Evolutionary conservation across 1,140 invertebrate species (phyloP).

Genomic region (Caerostris extrusa): DNA sequence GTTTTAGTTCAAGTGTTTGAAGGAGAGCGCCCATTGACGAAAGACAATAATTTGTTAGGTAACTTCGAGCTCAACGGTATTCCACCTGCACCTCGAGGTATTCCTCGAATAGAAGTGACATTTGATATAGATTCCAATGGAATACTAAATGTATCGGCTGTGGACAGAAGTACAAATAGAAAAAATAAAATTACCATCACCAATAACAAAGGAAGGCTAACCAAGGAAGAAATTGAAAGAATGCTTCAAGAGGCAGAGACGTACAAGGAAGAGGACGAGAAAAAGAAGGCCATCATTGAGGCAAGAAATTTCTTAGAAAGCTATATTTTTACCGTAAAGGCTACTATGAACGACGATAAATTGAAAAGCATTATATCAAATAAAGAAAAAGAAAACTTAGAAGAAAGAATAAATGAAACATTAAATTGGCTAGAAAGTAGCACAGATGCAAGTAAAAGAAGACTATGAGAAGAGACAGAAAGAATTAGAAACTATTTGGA

Average conservation of each 20-base stretch:
- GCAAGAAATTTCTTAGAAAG: constrained; percentile 96
- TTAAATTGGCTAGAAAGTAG: constrained; percentile 86
- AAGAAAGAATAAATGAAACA: constrained; percentile 84
- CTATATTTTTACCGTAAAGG: constrained; percentile 98
- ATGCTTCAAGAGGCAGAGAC: constrained; percentile 86
- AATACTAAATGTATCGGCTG: constrained; percentile 83
- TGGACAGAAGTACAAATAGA: constrained; percentile 90
- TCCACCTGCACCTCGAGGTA: constrained; percentile 84
- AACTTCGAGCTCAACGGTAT: constrained; percentile 84
- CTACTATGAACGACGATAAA: constrained; percentile 88
- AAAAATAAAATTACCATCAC: constrained; percentile 99
- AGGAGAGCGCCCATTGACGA: constrained; percentile 85
- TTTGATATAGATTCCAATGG: constrained; percentile 81
- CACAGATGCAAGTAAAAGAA: constrained; percentile 88
- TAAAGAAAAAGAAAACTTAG: constrained; percentile 82
- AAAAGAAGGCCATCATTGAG: constrained; percentile 91
- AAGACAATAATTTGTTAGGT: constrained; percentile 84
- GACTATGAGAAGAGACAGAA: constrained; percentile 88
- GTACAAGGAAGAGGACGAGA: constrained; percentile 85
- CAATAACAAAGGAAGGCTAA: constrained; percentile 97
- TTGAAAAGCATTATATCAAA: constrained; percentile 84
- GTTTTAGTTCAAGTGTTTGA: constrained; percentile 90
- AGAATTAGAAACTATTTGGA: background rate
- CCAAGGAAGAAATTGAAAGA: constrained; percentile 97
- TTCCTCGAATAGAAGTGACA: constrained; percentile 85